Conservation (phyloP, 2,113 vertebrate species). For the Lates calcarifer region DNA sequence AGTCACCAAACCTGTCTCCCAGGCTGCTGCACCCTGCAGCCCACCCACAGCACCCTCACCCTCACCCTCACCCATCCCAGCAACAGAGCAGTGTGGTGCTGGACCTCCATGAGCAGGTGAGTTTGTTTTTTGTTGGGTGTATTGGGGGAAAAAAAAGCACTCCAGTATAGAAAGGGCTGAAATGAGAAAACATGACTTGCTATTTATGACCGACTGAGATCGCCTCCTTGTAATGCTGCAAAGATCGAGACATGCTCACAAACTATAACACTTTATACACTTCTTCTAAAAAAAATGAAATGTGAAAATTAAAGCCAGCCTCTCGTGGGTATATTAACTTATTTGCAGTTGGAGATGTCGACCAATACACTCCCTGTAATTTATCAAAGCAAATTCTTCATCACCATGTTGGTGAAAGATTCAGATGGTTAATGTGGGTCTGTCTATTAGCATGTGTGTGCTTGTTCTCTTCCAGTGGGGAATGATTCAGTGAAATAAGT, state of each 20-base stretch:
- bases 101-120: conserved; percentile 97
- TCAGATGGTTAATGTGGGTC: background rate
- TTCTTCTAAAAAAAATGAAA: too few relatives aligned
- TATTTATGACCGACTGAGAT: background rate
- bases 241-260: background rate
- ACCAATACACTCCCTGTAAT: background rate
- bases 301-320: conserved; percentile 1
- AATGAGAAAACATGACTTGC: background rate
- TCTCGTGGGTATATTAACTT: background rate
- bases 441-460: conserved; percentile 3
- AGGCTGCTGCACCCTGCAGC: conserved; percentile 77
- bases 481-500: background rate
- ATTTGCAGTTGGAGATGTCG: background rate
- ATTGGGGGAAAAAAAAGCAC: too few relatives aligned
- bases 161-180: background rate
- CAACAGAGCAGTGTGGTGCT: conserved; percentile 94
- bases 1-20: conserved; percentile 80
- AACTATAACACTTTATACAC: background rate
- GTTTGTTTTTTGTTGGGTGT: background rate
- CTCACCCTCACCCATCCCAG: conserved; percentile 81
- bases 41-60: conserved; percentile 73
- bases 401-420: conserved; percentile 13
- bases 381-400: background rate
- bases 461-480: background rate
- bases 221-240: background rate